Percentiles rank a stretch among this genome's conserved stretches.
These are phyloP conservation scores for Sitta carolinensis DNA, from an alignment of 2,797 vertebrate genomes.

Conservation along the genomic window DNA sequence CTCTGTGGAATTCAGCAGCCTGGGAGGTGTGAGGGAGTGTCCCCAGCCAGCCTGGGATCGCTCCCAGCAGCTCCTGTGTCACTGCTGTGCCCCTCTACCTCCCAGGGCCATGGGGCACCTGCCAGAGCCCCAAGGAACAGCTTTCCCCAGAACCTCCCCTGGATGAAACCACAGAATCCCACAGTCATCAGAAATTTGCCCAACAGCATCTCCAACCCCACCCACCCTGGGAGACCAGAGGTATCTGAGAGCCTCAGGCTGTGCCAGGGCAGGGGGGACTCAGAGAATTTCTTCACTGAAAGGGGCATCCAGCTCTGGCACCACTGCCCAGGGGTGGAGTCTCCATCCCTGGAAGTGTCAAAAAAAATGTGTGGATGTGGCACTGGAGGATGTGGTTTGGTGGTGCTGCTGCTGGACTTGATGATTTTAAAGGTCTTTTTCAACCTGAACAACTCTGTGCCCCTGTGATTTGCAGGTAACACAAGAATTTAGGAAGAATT, in stretches of 20 bases:
- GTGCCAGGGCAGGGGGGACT: not conserved
- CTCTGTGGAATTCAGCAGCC: not conserved
- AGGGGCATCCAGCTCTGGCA: not conserved
- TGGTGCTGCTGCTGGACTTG: not conserved
- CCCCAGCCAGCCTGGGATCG: not conserved
- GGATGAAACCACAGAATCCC: not conserved
- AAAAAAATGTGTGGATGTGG: not conserved
- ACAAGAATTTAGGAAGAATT: not conserved
- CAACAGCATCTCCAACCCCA: not conserved
- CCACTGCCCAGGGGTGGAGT: not conserved
- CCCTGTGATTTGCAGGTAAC: not conserved
- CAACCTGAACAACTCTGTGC: not conserved
- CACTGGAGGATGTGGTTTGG: not conserved
- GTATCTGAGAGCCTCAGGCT: accelerated
- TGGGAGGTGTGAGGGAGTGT: not conserved
- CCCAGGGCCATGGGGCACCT: not conserved
- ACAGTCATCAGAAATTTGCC: not conserved
- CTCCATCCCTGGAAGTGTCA: not conserved
- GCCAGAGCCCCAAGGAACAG: not conserved
- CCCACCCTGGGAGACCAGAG: accelerated
- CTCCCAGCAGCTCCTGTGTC: not conserved
- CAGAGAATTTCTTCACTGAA: not conserved
- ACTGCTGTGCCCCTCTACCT: not conserved
- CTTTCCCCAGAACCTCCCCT: not conserved
- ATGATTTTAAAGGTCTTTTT: not conserved